Evolutionary conservation across 2,113 vertebrate genomes (phyloP), one percentile per base, ranked within the genome.

Genomic region (Indicator indicator): DNA sequence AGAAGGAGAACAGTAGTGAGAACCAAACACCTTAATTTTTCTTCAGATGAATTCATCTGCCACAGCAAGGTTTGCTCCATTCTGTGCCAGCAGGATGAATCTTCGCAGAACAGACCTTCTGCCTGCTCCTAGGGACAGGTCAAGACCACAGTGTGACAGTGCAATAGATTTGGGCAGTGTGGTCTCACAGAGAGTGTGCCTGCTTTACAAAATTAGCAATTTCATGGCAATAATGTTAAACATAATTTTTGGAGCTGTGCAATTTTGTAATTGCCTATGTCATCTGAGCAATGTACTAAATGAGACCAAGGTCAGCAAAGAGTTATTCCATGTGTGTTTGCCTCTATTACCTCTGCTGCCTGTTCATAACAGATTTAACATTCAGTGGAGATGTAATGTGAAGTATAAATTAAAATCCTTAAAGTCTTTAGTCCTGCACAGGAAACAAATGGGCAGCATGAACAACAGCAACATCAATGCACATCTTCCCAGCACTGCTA

Each of bases 11-110:
- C 52, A 33, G 58, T 88, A 89, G 80, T 64, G 79, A 95, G 84
- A 95, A 78, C 54, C 87, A 77, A 93, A 83, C 54, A 89, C 85
- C 48, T 76, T 91, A 91, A 77, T 92, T 92, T 94, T 95, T 92
- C 64, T 89, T 80, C n/a, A 4, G 0, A 60, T 89, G 28, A 94
- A 93, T 96, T 81, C 27, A 19, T 86, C 70, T 96, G 70, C 54
- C 88, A 46, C 71, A 71, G 75, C 26, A 59, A 77, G 76, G 85
- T 89, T 94, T 77, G 17, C 58, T 94, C 32, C 30, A 2, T 68
- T 73, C 42, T 60, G 52, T 78, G 40, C 62, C 26, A 13, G 69
- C 68, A 86, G 85, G 69, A 83, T 68, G 26, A 81, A 88, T 91
- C 64, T 83, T 74, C 42, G 27, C 71, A 46, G 44, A 52, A 13